These are phyloP conservation scores for Agriopis leucophaearia DNA, from an alignment of 2,888 invertebrate genomes.

Conservation along the genomic window DNA sequence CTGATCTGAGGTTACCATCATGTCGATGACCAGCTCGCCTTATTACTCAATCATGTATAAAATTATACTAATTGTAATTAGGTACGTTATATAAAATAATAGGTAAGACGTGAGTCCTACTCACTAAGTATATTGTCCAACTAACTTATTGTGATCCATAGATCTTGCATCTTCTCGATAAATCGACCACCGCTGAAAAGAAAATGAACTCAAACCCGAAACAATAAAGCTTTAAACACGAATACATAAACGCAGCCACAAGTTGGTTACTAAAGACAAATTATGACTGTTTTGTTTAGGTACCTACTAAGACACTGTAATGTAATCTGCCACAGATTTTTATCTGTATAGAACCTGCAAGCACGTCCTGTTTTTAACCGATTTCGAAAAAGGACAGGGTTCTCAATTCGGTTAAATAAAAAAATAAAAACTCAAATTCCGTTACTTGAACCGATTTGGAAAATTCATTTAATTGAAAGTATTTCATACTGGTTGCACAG, in stretches of 20 bases:
- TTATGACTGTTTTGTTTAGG: constrained; percentile 54
- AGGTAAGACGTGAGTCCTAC: constrained; percentile 32
- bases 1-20: constrained; percentile 24
- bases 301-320: constrained; percentile 4
- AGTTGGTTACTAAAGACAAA: constrained; percentile 45
- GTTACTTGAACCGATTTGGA: too few species aligned
- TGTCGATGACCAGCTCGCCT: background rate
- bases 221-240: constrained; percentile 4
- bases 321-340: constrained; percentile 1
- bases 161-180: background rate
- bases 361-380: too few species aligned
- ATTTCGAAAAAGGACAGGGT: too few species aligned
- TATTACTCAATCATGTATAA: background rate
- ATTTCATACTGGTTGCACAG: too few species aligned
- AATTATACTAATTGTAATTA: background rate
- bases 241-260: background rate
- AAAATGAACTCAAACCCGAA: constrained; percentile 2
- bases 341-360: too few species aligned
- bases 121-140: constrained; percentile 7
- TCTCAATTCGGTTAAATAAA: too few species aligned
- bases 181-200: background rate
- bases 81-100: constrained; percentile 38
- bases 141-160: background rate
- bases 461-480: too few species aligned
- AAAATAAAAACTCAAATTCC: too few species aligned